Percentiles rank a stretch among this genome's conserved stretches.
phyloP scores from a whole-genome alignment of 1,140 invertebrate species.

The Popillia japonica region DNA sequence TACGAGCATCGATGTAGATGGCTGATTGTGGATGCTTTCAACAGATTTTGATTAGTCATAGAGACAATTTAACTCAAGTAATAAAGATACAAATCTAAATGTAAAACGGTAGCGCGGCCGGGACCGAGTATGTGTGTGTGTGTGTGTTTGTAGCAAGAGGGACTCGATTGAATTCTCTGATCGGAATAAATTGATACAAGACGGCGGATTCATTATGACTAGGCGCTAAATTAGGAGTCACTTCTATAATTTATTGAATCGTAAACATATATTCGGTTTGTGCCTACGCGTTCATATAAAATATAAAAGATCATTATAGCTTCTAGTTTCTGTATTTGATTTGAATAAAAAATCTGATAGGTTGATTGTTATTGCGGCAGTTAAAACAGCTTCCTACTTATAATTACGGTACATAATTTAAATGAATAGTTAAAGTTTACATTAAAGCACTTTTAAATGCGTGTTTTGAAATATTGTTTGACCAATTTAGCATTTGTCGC shows the following conservation, averaged over 20 bases:
- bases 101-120: conserved; percentile 55
- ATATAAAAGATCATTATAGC: background rate
- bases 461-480: too few relatives aligned
- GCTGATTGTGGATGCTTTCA: conserved; percentile 51
- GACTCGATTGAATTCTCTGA: conserved; percentile 53
- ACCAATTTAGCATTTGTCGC: too few relatives aligned
- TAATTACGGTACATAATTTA: too few relatives aligned
- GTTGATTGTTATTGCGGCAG: too few relatives aligned
- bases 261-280: conserved; percentile 28
- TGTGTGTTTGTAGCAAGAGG: background rate
- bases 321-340: background rate
- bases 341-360: too few relatives aligned
- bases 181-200: conserved; percentile 56
- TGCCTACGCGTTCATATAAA: background rate
- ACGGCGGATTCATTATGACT: conserved; percentile 54
- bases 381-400: too few relatives aligned
- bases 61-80: conserved; percentile 58
- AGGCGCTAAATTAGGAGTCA: conserved; percentile 50
- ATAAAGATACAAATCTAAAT: conserved; percentile 57
- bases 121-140: conserved; percentile 17
- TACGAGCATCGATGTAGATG: conserved; percentile 38
- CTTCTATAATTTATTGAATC: conserved; percentile 42
- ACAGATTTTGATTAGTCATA: conserved; percentile 60
- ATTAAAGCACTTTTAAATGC: too few relatives aligned
- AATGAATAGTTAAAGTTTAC: too few relatives aligned